Base-by-base conservation (phyloP, 2,113 vertebrate genomes). In the Uria aalge region DNA sequence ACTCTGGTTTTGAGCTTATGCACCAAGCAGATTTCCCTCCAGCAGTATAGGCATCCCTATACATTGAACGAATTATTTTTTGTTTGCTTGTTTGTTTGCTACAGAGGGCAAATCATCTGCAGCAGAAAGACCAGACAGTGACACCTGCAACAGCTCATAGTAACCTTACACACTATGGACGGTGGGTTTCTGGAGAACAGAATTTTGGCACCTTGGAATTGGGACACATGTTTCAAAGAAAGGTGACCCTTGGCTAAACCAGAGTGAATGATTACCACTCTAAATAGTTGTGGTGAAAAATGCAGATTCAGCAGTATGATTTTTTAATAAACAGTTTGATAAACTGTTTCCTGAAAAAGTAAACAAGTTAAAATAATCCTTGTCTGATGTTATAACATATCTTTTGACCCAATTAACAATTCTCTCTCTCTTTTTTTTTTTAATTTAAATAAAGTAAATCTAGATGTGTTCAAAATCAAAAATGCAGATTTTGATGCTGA, bases 241-340 rank as follows among this genome's bases (percentile, higher is more conserved):
- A 59, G 18, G 18, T 86, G 59, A 52, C 38, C 63, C 18, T 40
- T 79, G 36, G 15, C n/a, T 76, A 36, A 41, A 20, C 8, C 22
- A 12, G 17, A 64, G 63, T 8, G 15, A 75, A 18, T 21, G 29
- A 3, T 27, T 60, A 26, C 5, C 16, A 63, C 26, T 21, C n/a
- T 52, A 63, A 63, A 63, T 9, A 29, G 10, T 38, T 50, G n/a
- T 34, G 15, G 7, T 78, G 38, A 85, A 93, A 92, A 83, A 83
- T 24, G 6, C 9, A 66, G 30, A 76, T 72, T 77, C 0, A 4
- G n/a, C 0, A 3, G n/a, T 50, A 63, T 48, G 18, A 12, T 45
- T 72, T 48, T 48, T 48, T 47, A 48, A 48, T 48, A 48, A 48
- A 12, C 47, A 48, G 21, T 48, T 36, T 30, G 41, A 55, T 6